Evolutionary conservation across 1,140 invertebrate species (phyloP).

Genomic region (Diplogasteroides magnus): DNA sequence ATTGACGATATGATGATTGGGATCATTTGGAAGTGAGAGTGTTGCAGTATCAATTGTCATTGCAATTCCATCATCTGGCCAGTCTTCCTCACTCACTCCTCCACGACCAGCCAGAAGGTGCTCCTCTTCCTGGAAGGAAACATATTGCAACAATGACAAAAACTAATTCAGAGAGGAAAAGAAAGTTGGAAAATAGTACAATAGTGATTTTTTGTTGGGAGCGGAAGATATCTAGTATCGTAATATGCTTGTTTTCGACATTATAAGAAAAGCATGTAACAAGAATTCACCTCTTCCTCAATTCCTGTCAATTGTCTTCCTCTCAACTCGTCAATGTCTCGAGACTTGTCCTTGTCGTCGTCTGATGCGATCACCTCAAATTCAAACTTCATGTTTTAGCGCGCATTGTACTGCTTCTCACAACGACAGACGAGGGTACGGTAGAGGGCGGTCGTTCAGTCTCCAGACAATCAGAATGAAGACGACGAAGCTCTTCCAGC

Average conservation of each 20-base stretch:
- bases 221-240: no score
- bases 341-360: slow-evolving; percentile 32
- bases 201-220: no score
- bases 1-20: slow-evolving; percentile 31
- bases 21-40: slow-evolving; percentile 40
- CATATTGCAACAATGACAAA: no score
- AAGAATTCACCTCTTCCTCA: slow-evolving; percentile 44
- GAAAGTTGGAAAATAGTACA: no score
- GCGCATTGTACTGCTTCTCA: neutral
- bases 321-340: slow-evolving; percentile 42
- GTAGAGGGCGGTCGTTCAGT: slow-evolving; percentile 50
- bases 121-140: no score
- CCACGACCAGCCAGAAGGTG: slow-evolving; percentile 15
- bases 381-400: neutral
- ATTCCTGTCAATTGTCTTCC: slow-evolving; percentile 41
- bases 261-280: no score
- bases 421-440: slow-evolving; percentile 44
- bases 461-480: slow-evolving; percentile 49
- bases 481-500: slow-evolving; percentile 44
- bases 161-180: no score
- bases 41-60: slow-evolving; percentile 45
- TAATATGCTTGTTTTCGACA: no score
- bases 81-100: slow-evolving; percentile 27
- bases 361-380: slow-evolving; percentile 37
- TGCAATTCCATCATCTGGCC: slow-evolving; percentile 42